Evolutionary conservation across 2,888 invertebrate genomes (phyloP).

Genomic region (Saturnia pavonia): DNA sequence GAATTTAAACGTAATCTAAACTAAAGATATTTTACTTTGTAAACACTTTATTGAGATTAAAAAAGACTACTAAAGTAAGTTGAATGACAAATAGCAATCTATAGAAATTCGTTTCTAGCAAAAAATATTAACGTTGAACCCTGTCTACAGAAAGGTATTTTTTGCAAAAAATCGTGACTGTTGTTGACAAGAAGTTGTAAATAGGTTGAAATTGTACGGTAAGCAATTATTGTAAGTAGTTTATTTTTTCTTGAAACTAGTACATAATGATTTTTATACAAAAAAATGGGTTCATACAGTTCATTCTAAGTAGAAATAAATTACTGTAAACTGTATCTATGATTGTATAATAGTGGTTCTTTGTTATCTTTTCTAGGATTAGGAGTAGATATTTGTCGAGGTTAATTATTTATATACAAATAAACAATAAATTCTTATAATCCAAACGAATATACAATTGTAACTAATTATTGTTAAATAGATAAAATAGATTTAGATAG

Average conservation of each 20-base stretch:
- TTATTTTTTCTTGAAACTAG: conserved; percentile 26
- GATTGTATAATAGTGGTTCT: background rate
- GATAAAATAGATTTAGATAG: background rate
- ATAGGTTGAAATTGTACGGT: conserved; percentile 16
- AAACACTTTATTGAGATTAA: background rate
- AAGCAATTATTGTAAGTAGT: conserved; percentile 23
- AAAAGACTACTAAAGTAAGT: conserved; percentile 2
- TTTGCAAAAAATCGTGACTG: conserved; percentile 27
- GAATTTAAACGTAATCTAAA: background rate
- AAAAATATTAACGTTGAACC: background rate
- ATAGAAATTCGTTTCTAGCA: background rate
- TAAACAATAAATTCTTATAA: background rate
- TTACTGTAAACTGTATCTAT: conserved; percentile 14
- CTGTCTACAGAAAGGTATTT: conserved; percentile 4
- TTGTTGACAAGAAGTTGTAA: conserved; percentile 17
- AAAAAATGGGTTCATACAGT: conserved; percentile 19
- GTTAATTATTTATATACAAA: background rate
- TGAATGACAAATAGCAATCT: background rate
- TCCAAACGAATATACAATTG: background rate
- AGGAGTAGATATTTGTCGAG: background rate
- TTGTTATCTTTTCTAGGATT: background rate
- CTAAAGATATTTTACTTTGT: background rate
- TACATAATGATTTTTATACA: conserved; percentile 6
- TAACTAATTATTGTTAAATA: background rate
- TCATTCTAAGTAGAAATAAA: background rate